phyloP scores from a whole-genome alignment of 2,888 invertebrate species.

The Polyploca ridens region DNA sequence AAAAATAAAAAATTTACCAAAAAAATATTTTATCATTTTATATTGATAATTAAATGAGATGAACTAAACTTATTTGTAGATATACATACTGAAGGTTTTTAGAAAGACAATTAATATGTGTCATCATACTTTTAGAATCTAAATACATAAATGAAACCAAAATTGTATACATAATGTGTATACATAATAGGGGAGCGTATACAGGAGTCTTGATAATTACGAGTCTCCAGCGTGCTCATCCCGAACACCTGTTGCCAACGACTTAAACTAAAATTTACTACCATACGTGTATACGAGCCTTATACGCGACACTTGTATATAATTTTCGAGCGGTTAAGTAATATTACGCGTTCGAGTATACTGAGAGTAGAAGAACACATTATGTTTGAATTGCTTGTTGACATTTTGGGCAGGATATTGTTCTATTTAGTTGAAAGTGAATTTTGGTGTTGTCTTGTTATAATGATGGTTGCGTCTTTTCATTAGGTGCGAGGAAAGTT shows the following conservation, averaged over 20 bases:
- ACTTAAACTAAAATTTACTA: constrained; percentile 80
- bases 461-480: constrained; percentile 24
- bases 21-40: constrained; percentile 26
- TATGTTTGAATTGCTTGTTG: constrained; percentile 37
- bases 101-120: no score
- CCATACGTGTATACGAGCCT: constrained; percentile 71
- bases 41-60: constrained; percentile 26
- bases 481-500: constrained; percentile 39
- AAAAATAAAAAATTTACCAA: no score
- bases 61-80: constrained; percentile 18
- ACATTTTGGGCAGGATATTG: constrained; percentile 30
- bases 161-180: constrained; percentile 13
- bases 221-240: constrained; percentile 70
- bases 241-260: constrained; percentile 78
- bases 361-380: constrained; percentile 41
- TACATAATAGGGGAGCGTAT: constrained; percentile 38
- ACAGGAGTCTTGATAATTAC: constrained; percentile 73
- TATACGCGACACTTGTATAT: constrained; percentile 72
- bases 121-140: background rate
- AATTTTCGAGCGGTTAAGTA: constrained; percentile 74
- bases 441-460: constrained; percentile 7
- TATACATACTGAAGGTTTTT: no score
- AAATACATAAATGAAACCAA: constrained; percentile 9
- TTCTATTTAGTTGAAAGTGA: constrained; percentile 19
- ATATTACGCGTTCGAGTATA: constrained; percentile 59